Evolutionary conservation across 2,113 vertebrate genomes (phyloP).

Genomic region (Gopherus evgoodei): DNA sequence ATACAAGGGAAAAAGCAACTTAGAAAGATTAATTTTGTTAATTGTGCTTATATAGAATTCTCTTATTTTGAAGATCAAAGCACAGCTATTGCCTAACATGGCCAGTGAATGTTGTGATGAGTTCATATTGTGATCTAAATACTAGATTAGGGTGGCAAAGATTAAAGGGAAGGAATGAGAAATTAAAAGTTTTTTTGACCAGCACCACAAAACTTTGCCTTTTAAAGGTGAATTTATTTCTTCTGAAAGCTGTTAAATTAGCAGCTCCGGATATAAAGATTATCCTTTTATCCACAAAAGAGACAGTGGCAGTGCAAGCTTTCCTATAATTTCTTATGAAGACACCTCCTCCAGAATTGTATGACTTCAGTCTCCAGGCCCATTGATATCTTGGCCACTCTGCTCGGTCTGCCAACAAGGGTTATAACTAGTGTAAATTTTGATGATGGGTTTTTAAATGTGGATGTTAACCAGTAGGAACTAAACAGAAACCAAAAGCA

Average conservation of each 20-base stretch:
- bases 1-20: constrained; percentile 21
- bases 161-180: neutral
- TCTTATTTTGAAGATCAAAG: constrained; percentile 40
- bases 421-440: neutral
- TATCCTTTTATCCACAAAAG: neutral
- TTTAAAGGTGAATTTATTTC: neutral
- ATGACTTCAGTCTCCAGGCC: neutral
- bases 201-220: neutral
- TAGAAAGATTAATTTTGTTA: constrained; percentile 55
- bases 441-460: neutral
- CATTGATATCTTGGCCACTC: neutral
- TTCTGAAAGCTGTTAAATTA: neutral
- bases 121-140: constrained; percentile 31
- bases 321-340: neutral
- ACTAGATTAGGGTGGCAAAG: neutral
- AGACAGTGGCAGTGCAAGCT: neutral
- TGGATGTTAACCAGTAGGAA: neutral
- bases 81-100: neutral
- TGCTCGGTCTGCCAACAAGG: neutral
- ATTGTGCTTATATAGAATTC: constrained; percentile 32
- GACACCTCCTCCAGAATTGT: neutral
- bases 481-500: neutral
- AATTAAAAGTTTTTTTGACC: neutral
- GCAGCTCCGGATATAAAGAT: neutral
- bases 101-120: neutral